These are phyloP conservation scores for Heterochromis multidens DNA, from an alignment of 2,113 vertebrate genomes.

Conservation along the genomic window DNA sequence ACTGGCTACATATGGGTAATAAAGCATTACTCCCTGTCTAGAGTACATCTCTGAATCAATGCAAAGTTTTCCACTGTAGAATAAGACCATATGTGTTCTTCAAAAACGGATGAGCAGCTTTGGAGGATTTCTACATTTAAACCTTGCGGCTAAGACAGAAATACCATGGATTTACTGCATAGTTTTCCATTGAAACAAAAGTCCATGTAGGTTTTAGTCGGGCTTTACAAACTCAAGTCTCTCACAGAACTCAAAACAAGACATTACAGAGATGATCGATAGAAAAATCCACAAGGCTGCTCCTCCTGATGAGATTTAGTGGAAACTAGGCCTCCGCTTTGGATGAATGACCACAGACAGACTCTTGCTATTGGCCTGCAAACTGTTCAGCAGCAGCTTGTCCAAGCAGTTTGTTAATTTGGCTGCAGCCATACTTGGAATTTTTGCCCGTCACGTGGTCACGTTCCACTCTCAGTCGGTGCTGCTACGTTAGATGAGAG, in stretches of 20 bases:
- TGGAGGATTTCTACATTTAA: not conserved
- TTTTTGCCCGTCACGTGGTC: too few species aligned
- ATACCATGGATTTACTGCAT: not conserved
- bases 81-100: not conserved
- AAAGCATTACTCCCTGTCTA: not conserved
- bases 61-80: not conserved
- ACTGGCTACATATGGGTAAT: not conserved
- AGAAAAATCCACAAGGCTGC: not conserved
- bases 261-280: not conserved
- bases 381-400: not conserved
- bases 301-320: not conserved
- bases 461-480: not conserved
- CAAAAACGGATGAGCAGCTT: not conserved
- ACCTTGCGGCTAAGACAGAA: not conserved
- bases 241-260: not conserved
- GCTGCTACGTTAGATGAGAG: not conserved
- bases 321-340: not conserved
- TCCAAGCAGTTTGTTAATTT: not conserved
- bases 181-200: not conserved
- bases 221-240: not conserved
- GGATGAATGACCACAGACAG: not conserved
- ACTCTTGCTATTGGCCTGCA: too few species aligned
- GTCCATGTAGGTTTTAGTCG: accelerated
- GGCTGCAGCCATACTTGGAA: not conserved
- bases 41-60: not conserved